Evolutionary conservation across 2,113 vertebrate species (phyloP).

Genomic region (Apeltes quadracus): DNA sequence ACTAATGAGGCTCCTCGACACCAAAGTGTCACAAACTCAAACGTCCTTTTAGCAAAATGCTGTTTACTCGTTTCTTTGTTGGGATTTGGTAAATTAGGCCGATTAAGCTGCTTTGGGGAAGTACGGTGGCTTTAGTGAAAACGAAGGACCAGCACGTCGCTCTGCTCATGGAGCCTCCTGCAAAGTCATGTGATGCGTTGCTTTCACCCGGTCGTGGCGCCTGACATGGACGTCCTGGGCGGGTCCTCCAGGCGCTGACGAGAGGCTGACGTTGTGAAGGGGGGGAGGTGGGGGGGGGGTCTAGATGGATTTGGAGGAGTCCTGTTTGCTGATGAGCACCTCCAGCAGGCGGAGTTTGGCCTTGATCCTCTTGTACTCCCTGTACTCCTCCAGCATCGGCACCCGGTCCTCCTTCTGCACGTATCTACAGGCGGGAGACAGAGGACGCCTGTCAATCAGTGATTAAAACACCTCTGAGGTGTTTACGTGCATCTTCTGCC

Average conservation of each 20-base stretch:
- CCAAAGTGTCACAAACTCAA: neutral
- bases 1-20: neutral
- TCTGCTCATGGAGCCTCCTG: neutral
- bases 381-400: constrained; percentile 94
- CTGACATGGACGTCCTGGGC: neutral
- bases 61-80: neutral
- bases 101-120: neutral
- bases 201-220: neutral
- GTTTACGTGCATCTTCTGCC: constrained; percentile 36
- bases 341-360: constrained; percentile 96
- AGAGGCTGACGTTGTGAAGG: constrained; percentile 18
- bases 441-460: too few species aligned
- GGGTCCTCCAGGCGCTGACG: constrained; percentile 16
- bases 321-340: constrained; percentile 98
- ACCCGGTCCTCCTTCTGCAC: constrained; percentile 95
- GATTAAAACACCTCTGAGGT: too few species aligned
- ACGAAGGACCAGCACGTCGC: neutral
- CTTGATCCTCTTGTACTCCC: constrained; percentile 97
- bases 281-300: constrained; percentile 10
- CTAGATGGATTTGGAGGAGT: constrained; percentile 97
- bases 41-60: neutral
- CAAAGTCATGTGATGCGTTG: constrained; percentile 4
- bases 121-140: neutral
- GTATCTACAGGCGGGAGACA: constrained; percentile 79
- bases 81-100: constrained; percentile 7